phyloP scores from a whole-genome alignment of 2,888 invertebrate species.

The Leptopilina syphax region DNA sequence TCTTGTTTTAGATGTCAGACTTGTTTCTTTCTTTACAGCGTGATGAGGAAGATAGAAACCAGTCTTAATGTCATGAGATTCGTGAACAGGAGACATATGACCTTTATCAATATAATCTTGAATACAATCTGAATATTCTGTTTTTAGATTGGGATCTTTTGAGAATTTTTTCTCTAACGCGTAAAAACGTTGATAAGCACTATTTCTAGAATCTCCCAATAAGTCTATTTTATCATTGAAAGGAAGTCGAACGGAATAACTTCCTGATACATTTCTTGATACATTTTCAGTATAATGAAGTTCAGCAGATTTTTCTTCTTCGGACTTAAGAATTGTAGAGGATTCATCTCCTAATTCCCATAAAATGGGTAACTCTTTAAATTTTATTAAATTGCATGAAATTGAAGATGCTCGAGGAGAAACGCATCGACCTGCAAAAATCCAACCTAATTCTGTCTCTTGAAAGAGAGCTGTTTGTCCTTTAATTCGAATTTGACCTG shows the following conservation, averaged over 20 bases:
- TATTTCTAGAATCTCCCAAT: constrained; percentile 53
- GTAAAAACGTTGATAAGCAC: constrained; percentile 59
- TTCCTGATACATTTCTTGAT: constrained; percentile 50
- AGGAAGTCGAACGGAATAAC: constrained; percentile 59
- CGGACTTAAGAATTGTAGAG: neutral
- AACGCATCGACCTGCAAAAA: constrained; percentile 40
- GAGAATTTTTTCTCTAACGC: constrained; percentile 56
- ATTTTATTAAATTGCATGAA: neutral
- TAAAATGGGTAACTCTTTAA: neutral
- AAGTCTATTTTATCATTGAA: constrained; percentile 47
- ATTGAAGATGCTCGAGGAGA: neutral
- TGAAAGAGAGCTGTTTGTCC: constrained; percentile 31
- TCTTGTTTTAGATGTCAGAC: neutral
- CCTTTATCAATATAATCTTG: constrained; percentile 43
- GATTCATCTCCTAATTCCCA: neutral
- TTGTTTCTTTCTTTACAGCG: neutral
- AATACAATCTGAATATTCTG: constrained; percentile 49
- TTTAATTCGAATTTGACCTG: constrained; percentile 39
- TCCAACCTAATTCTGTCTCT: constrained; percentile 49
- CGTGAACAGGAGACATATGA: constrained; percentile 44
- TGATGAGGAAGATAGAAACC: neutral
- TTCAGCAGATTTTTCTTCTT: neutral
- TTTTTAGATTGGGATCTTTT: constrained; percentile 50
- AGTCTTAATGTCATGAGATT: neutral
- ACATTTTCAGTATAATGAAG: constrained; percentile 51